Evolutionary conservation across 2,888 invertebrate genomes (phyloP).

Genomic region (Tenthredo scrophulariae): DNA sequence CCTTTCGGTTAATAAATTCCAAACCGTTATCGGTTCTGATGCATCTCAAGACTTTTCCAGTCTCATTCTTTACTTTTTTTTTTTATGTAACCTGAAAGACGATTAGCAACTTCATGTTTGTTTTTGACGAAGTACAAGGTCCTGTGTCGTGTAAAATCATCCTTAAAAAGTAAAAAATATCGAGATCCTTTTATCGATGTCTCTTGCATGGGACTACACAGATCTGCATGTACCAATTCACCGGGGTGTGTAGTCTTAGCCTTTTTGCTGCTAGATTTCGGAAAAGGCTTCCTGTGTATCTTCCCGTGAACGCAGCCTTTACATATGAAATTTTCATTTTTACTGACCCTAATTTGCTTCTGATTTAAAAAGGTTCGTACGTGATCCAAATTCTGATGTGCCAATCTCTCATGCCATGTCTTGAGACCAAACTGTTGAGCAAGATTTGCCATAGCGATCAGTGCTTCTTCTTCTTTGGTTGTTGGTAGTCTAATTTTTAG

Average conservation of each 20-base stretch:
- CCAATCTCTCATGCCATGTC: slow-evolving; percentile 63
- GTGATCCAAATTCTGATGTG: slow-evolving; percentile 61
- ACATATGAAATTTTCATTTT: slow-evolving; percentile 57
- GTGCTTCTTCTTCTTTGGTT: not conserved
- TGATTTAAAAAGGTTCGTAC: slow-evolving; percentile 57
- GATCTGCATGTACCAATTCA: slow-evolving; percentile 57
- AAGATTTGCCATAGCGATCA: not conserved
- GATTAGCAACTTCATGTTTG: slow-evolving; percentile 50
- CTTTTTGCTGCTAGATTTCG: not conserved
- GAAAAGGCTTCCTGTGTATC: slow-evolving; percentile 47
- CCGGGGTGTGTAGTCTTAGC: slow-evolving; percentile 15
- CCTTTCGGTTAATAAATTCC: slow-evolving; percentile 57
- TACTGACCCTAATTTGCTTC: slow-evolving; percentile 55
- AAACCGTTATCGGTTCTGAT: slow-evolving; percentile 8
- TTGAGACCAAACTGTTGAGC: slow-evolving; percentile 52
- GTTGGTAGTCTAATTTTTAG: not conserved
- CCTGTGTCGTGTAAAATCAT: slow-evolving; percentile 57
- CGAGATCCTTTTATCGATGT: slow-evolving; percentile 51
- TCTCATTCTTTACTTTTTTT: slow-evolving; percentile 34
- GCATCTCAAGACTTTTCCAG: slow-evolving; percentile 56
- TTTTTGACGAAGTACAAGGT: slow-evolving; percentile 54
- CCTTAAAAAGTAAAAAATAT: slow-evolving; percentile 58
- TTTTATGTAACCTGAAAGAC: slow-evolving; percentile 51
- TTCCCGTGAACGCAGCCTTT: slow-evolving; percentile 58
- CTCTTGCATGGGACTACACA: slow-evolving; percentile 57